Percentiles rank a stretch among this genome's conserved stretches.
Conservation (phyloP, 1,140 invertebrate species). For the Pachyrhynchus sulphureomaculatus region DNA sequence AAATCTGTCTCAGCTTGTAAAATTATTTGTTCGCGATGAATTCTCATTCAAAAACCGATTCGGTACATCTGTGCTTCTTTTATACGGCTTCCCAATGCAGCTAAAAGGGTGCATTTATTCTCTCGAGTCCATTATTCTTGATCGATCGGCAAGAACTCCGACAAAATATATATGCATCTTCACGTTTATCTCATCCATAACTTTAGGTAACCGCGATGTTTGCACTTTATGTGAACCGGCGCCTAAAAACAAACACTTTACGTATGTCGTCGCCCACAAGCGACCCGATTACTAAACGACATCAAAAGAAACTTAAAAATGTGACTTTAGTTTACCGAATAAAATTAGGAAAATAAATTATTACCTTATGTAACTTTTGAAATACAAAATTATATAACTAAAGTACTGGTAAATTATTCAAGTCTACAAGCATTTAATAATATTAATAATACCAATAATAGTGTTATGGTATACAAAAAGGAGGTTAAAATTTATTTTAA, state of each 20-base stretch:
- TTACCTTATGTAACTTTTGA: too few relatives aligned
- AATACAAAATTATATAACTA: too few relatives aligned
- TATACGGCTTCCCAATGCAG: not conserved
- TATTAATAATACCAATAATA: too few relatives aligned
- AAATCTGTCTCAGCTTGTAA: too few relatives aligned
- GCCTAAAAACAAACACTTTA: slow-evolving; percentile 16
- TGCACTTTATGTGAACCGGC: slow-evolving; percentile 9
- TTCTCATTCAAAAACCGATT: not conserved
- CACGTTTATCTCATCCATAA: slow-evolving; percentile 13
- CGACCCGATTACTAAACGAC: not conserved
- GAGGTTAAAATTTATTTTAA: too few relatives aligned
- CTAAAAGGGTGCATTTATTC: slow-evolving; percentile 12
- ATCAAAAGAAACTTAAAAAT: not conserved
- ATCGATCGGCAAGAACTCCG: slow-evolving; percentile 9
- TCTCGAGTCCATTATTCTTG: slow-evolving; percentile 9
- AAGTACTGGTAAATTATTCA: too few relatives aligned
- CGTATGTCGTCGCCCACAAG: not conserved
- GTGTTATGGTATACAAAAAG: too few relatives aligned
- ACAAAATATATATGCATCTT: slow-evolving; percentile 11
- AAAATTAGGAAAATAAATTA: too few relatives aligned
- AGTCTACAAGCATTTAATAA: too few relatives aligned
- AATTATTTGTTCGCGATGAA: too few relatives aligned
- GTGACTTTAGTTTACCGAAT: too few relatives aligned
- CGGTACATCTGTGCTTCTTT: slow-evolving; percentile 2
- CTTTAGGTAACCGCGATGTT: slow-evolving; percentile 10